phyloP scores from a whole-genome alignment of 2,113 vertebrate species.

The Chloropsis cyanopogon region DNA sequence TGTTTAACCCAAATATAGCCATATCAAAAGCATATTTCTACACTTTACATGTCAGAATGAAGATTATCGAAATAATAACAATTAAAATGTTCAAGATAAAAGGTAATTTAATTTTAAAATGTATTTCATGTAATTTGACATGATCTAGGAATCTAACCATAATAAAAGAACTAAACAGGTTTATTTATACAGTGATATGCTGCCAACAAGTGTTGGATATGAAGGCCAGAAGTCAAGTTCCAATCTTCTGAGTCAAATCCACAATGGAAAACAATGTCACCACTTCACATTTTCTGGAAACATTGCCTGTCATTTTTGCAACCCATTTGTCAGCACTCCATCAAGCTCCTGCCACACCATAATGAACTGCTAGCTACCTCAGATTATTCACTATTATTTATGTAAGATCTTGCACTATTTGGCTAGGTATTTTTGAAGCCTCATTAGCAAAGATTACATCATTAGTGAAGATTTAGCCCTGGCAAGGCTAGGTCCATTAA shows the following conservation, averaged over 20 bases:
- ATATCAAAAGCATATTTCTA: neutral
- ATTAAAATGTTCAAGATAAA: neutral
- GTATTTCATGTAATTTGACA: neutral
- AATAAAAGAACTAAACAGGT: neutral
- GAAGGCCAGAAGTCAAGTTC: slow-evolving; percentile 45
- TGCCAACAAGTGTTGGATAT: slow-evolving; percentile 3
- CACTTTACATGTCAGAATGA: neutral
- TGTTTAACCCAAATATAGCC: slow-evolving; percentile 12
- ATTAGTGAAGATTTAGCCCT: neutral
- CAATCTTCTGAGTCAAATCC: slow-evolving; percentile 33
- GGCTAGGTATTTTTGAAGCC: neutral
- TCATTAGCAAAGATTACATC: neutral
- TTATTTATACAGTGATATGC: neutral
- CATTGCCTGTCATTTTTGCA: neutral
- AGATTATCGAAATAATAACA: neutral
- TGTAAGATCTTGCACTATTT: neutral
- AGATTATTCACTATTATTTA: neutral
- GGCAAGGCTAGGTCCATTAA: neutral
- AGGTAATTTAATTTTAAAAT: neutral
- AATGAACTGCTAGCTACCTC: neutral
- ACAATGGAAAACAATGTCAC: slow-evolving; percentile 5
- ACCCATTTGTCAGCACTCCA: slow-evolving; percentile 2
- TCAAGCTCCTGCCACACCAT: neutral
- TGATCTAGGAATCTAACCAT: slow-evolving; percentile 3
- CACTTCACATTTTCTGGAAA: slow-evolving; percentile 36